phyloP scores from a whole-genome alignment of 2,113 vertebrate species.

The Anas platyrhynchos region DNA sequence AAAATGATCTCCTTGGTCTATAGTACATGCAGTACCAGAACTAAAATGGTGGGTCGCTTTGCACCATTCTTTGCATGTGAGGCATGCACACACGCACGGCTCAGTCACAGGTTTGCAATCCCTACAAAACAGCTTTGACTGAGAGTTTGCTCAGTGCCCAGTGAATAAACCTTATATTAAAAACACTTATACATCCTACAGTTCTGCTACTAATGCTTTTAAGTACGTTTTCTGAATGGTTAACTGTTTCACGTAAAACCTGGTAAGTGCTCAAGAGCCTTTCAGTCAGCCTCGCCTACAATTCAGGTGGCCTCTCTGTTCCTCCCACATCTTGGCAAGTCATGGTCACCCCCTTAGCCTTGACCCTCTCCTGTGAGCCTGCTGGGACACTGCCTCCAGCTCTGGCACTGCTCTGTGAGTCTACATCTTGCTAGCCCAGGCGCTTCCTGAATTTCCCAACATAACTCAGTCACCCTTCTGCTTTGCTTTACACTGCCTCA shows the following conservation, averaged over 20 bases:
- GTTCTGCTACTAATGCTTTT: background rate
- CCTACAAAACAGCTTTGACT: background rate
- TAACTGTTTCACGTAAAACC: background rate
- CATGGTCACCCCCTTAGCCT: background rate
- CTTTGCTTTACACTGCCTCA: background rate
- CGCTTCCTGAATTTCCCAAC: background rate
- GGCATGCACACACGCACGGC: background rate
- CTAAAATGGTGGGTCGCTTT: background rate
- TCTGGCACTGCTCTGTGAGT: background rate
- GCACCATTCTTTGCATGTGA: background rate
- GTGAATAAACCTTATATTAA: background rate
- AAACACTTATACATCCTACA: background rate
- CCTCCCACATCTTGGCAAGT: background rate
- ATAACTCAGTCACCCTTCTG: fast-evolving
- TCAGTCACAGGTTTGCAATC: background rate
- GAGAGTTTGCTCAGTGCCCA: background rate
- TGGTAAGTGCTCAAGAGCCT: background rate
- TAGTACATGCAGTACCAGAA: background rate
- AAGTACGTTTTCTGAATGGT: background rate
- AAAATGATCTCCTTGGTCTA: background rate
- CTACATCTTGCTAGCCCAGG: background rate
- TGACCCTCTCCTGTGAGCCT: background rate
- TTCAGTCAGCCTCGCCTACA: background rate
- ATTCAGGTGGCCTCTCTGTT: background rate
- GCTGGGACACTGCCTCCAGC: background rate